Evolutionary conservation across 64 coral and sea anemone species (phyloP), one percentile per base, ranked within the genome.

Genomic region (Anthopleura sola): DNA sequence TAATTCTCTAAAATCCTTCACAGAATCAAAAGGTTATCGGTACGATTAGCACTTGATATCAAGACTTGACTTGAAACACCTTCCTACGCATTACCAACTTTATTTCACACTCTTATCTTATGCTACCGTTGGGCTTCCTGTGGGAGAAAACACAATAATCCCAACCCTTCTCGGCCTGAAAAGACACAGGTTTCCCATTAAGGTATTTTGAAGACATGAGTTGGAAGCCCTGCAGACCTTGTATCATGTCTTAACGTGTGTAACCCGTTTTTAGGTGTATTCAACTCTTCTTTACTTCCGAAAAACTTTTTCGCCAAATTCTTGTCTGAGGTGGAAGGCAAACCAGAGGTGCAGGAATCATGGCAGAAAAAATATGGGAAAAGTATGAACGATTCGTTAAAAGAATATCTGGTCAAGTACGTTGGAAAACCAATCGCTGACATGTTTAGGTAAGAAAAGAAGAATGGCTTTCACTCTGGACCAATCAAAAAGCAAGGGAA

Each of bases 321-420:
- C 20, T n/a, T 90, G 56, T 85, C 26, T 83, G 53, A 84, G 9
- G 81, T 84, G n/a, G 44, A 84, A 36, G 57, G 75, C 49, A 90
- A 86, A 23, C 84, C 83, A 17, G 83, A 81, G 15, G n/a, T 86
- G 14, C 21, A 69, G 2, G 32, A 60, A 24, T n/a, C 76, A 50
- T 91, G 89, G 89, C 32, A 74, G 77, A 56, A 54, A 11, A 60
- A 86, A 20, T 68, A 86, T 17, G 84, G 84, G 14, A 91, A 86
- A 60, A 81, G 48, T 86, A 85, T 91, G 55, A 81, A 91, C 56
- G 84, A 81, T 6, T 91, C 89, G 23, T 28, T 91, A 11, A 66
- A 82, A 34, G 89, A 91, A 80, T 26, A 86, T 55, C 47, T 85
- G 15, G 16, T 81, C 32, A 20, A 86, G 37, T 86, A 86, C 48